Percentiles rank a stretch among this genome's conserved stretches.
Conservation (phyloP, 1,140 invertebrate species). For the Calliopsis andreniformis region DNA sequence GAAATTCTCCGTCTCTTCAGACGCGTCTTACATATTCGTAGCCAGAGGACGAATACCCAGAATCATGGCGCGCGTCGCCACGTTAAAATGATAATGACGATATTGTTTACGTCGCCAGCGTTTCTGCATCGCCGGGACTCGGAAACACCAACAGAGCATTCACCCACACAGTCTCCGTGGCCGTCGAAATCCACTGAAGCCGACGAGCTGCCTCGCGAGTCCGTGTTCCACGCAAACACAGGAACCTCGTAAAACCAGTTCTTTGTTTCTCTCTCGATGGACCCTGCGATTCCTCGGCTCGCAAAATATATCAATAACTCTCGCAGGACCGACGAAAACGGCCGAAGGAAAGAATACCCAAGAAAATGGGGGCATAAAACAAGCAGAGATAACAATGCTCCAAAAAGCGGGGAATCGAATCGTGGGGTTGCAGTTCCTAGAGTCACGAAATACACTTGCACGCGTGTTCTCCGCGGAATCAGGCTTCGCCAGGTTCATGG, state of each 20-base stretch:
- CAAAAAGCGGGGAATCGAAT: neutral
- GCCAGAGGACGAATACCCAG: too few species aligned
- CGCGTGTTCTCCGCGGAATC: conserved; percentile 37
- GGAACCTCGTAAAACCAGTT: conserved; percentile 15
- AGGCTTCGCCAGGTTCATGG: conserved; percentile 14
- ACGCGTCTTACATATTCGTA: too few species aligned
- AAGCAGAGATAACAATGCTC: neutral
- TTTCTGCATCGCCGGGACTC: neutral
- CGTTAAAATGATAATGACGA: neutral
- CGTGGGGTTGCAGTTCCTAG: conserved; percentile 44
- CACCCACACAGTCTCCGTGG: too few species aligned
- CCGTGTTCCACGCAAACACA: neutral
- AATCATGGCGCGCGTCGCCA: too few species aligned
- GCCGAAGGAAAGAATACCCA: neutral
- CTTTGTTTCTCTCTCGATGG: conserved; percentile 18
- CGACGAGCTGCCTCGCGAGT: neutral
- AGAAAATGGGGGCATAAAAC: conserved; percentile 28
- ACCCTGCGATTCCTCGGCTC: neutral
- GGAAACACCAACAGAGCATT: too few species aligned
- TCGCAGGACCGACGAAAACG: too few species aligned
- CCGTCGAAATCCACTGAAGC: too few species aligned
- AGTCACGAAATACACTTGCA: conserved; percentile 29
- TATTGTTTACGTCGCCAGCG: conserved; percentile 2
- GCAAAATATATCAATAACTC: conserved; percentile 14
- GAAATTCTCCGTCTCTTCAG: too few species aligned